Conservation (phyloP, 1,140 invertebrate species). For the Eueides isabella region DNA sequence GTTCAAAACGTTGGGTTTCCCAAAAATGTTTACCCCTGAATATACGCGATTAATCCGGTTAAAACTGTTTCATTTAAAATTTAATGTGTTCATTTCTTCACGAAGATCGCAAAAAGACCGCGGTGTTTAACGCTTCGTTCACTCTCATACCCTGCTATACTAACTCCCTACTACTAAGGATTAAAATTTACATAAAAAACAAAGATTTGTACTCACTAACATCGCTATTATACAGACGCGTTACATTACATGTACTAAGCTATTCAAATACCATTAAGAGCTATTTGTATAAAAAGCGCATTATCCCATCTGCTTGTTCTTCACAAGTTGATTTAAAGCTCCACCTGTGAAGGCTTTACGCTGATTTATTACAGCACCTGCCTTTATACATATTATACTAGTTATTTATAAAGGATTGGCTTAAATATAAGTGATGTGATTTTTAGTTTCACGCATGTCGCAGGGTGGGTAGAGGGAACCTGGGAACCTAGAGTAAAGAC, state of each 20-base stretch:
- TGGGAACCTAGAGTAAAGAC: neutral
- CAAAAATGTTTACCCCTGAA: no score
- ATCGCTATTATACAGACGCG: neutral
- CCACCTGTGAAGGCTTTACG: conserved; percentile 4
- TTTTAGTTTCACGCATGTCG: neutral
- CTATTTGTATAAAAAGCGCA: neutral
- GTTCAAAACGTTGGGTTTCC: no score
- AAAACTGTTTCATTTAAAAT: no score
- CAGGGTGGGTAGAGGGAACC: neutral
- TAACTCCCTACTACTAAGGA: neutral
- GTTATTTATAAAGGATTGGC: neutral
- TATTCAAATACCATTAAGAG: neutral
- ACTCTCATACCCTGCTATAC: no score
- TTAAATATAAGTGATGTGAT: neutral
- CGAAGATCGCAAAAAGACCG: no score
- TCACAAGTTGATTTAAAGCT: neutral
- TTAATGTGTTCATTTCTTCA: no score
- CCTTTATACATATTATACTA: neutral
- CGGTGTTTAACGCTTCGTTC: no score
- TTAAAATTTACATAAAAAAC: no score
- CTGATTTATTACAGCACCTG: neutral
- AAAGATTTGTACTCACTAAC: neutral
- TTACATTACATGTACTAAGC: no score
- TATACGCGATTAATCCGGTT: no score
- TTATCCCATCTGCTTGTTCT: conserved; percentile 3